Evolutionary conservation across 2,113 vertebrate species (phyloP), one percentile per base, ranked within the genome.

Genomic region (Pandion haliaetus): DNA sequence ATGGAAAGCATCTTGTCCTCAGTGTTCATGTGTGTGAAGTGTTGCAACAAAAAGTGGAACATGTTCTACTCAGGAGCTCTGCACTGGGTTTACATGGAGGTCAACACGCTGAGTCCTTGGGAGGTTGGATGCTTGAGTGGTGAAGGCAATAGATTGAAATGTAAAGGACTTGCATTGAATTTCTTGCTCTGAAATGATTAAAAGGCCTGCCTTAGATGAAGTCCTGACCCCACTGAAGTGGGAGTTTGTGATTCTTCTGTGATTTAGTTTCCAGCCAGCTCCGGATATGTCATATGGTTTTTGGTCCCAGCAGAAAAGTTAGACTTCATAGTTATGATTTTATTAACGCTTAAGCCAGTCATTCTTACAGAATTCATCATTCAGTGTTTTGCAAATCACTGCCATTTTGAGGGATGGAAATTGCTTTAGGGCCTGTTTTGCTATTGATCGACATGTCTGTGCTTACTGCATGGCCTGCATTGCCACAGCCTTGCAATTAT

Each of bases 321-420:
- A 73, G 80, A 85, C 78, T 88, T 82, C 44, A 69, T 73, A 85
- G 74, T 88, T 91, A 79, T 73, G 92, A 70, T 77, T 82, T 93
- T 88, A 96, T 93, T 91, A 90, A 61, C 4, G 1, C 84, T 90
- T 80, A 54, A 93, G 54, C 24, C 67, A 83, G 62, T 86, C 76
- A 58, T 78, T 97, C 74, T 93, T 81, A 44, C 52, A 69, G 74
- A 82, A 91, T 57, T 91, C 84, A 61, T 70, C 90, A 76, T 13
- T 76, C 54, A 88, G 61, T 52, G 58, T 77, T 93, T 93, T 93
- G 73, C 84, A 96, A 57, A 87, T 94, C 90, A 24, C 84, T 97
- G 96, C 70, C 62, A 21, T 80, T 96, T 95, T 93, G 90, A 94
- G 57, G 66, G 93, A 93, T 90, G 93, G 82, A 49, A 90, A 82